These are phyloP conservation scores for Sympetrum striolatum DNA, from an alignment of 2,888 invertebrate genomes.

Conservation along the genomic window DNA sequence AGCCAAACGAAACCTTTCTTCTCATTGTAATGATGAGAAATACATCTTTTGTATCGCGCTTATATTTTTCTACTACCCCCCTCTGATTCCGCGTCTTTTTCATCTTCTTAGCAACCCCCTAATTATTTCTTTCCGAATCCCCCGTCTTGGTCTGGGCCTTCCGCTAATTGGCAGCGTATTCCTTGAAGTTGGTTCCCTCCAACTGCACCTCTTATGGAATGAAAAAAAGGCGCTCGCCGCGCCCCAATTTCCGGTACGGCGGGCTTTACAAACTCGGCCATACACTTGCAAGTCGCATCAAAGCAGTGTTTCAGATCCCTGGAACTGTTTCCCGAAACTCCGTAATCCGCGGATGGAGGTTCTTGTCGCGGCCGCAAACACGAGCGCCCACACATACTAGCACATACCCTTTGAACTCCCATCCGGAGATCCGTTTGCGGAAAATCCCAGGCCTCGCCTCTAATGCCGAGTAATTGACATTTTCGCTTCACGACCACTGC, in stretches of 20 bases:
- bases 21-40: no score
- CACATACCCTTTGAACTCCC: background rate
- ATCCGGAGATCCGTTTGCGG: background rate
- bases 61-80: no score
- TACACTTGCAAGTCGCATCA: background rate
- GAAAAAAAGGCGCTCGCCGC: background rate
- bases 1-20: no score
- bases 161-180: background rate
- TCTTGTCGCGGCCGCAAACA: background rate
- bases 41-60: no score
- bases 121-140: background rate
- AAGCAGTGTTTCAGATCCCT: background rate
- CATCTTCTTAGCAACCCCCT: background rate
- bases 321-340: background rate
- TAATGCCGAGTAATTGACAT: no score
- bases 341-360: background rate
- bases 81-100: no score
- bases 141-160: background rate
- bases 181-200: background rate
- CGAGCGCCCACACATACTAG: background rate
- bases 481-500: no score
- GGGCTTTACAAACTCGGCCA: background rate
- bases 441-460: no score
- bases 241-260: background rate
- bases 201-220: background rate